Evolutionary conservation across 2,797 vertebrate species (phyloP).

Genomic region (Coccyzus lansbergi): DNA sequence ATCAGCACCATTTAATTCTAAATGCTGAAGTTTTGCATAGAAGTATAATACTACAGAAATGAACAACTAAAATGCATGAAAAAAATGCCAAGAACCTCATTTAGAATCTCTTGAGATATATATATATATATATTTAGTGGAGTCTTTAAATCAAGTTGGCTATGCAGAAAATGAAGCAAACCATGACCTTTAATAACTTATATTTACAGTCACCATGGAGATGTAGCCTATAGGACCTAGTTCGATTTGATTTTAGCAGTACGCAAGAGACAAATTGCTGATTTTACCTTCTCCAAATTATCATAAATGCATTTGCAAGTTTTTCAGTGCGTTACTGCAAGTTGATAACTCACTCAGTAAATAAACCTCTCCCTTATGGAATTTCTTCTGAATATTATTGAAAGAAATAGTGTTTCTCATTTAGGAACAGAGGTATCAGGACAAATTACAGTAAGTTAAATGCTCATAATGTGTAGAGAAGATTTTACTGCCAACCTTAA

Average conservation of each 20-base stretch:
- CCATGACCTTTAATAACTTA: not conserved
- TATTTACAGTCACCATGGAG: conserved; percentile 19
- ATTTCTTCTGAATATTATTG: not conserved
- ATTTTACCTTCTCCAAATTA: not conserved
- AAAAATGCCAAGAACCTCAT: not conserved
- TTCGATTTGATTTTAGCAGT: conserved; percentile 8
- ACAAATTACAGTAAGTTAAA: not conserved
- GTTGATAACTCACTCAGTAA: not conserved
- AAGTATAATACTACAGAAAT: not conserved
- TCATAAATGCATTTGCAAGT: not conserved
- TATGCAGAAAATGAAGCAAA: not conserved
- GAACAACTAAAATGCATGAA: not conserved
- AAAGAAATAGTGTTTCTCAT: not conserved
- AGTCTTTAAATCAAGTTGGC: not conserved
- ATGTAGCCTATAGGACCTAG: conserved; percentile 13
- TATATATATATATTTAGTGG: not conserved
- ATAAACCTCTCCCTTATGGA: not conserved
- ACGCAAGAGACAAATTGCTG: conserved; percentile 26
- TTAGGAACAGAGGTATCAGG: not conserved
- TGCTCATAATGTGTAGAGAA: not conserved
- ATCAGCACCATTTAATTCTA: not conserved
- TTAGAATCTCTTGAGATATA: not conserved
- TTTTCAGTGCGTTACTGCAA: not conserved
- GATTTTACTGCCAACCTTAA: not conserved
- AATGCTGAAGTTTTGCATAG: not conserved